Conservation (phyloP, 2,113 vertebrate species). For the Vombatus ursinus region DNA sequence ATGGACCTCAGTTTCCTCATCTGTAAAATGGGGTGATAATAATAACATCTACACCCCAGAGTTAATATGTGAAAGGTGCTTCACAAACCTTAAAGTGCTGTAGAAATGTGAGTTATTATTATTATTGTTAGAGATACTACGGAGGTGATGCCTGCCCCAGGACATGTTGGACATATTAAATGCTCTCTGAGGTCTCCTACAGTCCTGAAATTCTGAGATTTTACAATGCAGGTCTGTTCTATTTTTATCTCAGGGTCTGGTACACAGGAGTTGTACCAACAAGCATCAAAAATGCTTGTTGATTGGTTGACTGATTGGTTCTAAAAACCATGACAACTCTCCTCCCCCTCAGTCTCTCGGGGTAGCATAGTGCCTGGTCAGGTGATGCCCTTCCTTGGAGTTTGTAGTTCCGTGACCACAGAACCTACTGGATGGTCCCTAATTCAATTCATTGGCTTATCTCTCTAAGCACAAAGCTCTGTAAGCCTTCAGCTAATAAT, state of each 20-base stretch:
- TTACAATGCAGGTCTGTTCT: not conserved
- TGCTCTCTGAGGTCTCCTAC: not conserved
- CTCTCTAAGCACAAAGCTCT: not conserved
- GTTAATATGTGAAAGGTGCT: too few species aligned
- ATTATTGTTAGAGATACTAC: not conserved
- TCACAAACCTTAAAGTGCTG: not conserved
- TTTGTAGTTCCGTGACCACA: not conserved
- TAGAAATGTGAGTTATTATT: not conserved
- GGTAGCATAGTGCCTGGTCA: not conserved
- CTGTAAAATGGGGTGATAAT: not conserved
- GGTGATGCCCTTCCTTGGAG: not conserved
- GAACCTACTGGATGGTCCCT: not conserved
- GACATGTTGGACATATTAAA: not conserved
- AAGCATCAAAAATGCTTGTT: not conserved
- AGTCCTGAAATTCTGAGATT: not conserved
- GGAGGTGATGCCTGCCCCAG: not conserved
- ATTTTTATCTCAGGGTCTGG: not conserved
- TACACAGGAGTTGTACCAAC: not conserved
- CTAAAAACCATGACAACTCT: not conserved
- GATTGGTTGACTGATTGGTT: not conserved
- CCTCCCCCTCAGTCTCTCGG: not conserved
- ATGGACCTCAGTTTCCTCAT: not conserved
- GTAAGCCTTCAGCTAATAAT: not conserved
- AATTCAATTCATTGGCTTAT: not conserved
- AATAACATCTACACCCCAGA: not conserved